Evolutionary conservation across 1,140 invertebrate genomes (phyloP), one percentile per base, ranked within the genome.

Genomic region (Chironomus tepperi): DNA sequence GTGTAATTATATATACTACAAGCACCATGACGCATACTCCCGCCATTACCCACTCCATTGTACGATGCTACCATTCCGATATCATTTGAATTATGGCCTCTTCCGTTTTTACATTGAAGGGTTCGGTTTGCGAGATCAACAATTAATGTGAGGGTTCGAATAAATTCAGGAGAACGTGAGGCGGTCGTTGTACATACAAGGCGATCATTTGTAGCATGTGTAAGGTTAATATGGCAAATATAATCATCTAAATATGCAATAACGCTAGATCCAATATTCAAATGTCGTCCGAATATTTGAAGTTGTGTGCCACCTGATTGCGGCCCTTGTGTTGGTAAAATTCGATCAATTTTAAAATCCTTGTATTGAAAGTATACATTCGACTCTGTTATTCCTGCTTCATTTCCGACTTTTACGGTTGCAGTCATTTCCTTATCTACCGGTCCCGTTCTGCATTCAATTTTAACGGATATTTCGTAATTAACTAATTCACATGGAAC

Each of bases 191-290:
- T 87, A 81, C 96, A 98, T 42, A 91, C 92, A 47, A 98, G 84
- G 78, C 94, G 87, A 21, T 89, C 91, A 76, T 93, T 95, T n/a
- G 94, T 94, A 8, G 93, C 93, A 82, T 95, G 92, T 0, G 91
- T 93, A 75, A 89, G 88, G 80, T 97, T 95, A 7, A 98, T 93
- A 77, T 88, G 84, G 83, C 97, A 99, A 5, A 92, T 88, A 73
- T 95, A 85, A 77, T 96, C 91, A 83, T 97, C 96, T 8, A 99
- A 84, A 81, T 88, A 93, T 0, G 96, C 95, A 3, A 88, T 89
- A 75, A 96, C 92, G 76, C 88, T 89, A 42, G 93, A 95, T 5
- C 98, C 98, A 80, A 98, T 95, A 80, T 98, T 97, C 72, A 99
- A 83, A 84, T 97, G 92, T 77, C 90, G 88, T 16, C 98, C 98